Conservation (phyloP, 2,113 vertebrate species). For the Noturus placidus region DNA sequence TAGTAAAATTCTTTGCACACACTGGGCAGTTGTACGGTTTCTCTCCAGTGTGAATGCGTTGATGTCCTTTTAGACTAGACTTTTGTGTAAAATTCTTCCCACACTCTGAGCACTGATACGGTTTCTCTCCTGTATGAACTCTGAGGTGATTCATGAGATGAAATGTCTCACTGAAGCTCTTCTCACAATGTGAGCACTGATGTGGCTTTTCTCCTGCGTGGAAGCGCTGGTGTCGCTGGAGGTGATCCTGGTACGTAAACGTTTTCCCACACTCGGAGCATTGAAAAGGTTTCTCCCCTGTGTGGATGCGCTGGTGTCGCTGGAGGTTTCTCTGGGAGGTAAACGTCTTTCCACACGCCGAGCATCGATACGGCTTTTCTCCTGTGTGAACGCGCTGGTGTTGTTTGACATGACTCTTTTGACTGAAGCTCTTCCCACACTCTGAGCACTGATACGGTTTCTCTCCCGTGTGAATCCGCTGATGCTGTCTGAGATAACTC, state of each 20-base stretch:
- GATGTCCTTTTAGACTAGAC: neutral
- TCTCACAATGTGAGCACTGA: neutral
- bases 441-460: neutral
- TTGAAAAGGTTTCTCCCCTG: neutral
- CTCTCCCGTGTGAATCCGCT: neutral
- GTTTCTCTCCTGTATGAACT: neutral
- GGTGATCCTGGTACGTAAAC: neutral
- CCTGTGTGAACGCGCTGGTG: constrained; percentile 3
- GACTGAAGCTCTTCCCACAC: neutral
- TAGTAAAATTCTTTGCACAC: neutral
- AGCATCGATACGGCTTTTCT: neutral
- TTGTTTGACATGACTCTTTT: constrained; percentile 9
- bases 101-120: neutral
- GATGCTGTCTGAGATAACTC: neutral
- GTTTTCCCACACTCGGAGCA: neutral
- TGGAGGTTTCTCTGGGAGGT: neutral
- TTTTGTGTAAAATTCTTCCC: neutral
- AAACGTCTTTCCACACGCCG: neutral
- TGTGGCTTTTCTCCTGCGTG: neutral
- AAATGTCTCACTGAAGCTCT: neutral
- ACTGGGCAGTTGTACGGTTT: neutral
- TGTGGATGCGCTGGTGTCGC: neutral
- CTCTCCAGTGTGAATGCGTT: constrained; percentile 4
- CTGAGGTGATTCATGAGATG: neutral
- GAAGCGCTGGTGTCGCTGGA: neutral